phyloP scores from a whole-genome alignment of 1,140 invertebrate species.

The Drosophila micromelanica region DNA sequence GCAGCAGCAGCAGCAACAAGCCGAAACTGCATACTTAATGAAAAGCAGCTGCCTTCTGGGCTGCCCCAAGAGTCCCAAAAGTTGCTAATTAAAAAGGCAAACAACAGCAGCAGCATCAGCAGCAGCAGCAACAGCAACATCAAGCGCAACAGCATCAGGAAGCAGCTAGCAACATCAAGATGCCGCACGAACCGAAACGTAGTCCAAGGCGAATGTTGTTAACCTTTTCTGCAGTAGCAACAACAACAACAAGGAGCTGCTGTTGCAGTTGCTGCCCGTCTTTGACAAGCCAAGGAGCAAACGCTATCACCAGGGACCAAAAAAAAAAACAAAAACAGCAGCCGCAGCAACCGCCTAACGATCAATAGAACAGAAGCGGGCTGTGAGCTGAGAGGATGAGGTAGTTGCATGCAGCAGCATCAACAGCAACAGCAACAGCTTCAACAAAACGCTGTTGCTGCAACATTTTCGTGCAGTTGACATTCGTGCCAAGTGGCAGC shows the following conservation, averaged over 20 bases:
- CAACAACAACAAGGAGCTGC: slow-evolving; percentile 48
- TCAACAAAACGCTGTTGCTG: slow-evolving; percentile 55
- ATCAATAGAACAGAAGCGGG: slow-evolving; percentile 77
- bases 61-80: slow-evolving; percentile 73
- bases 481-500: slow-evolving; percentile 77
- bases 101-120: slow-evolving; percentile 47
- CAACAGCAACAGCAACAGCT: slow-evolving; percentile 41
- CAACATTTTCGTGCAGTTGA: slow-evolving; percentile 80
- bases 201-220: slow-evolving; percentile 67
- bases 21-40: slow-evolving; percentile 78
- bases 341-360: slow-evolving; percentile 70
- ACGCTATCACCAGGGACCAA: slow-evolving; percentile 78
- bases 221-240: slow-evolving; percentile 63
- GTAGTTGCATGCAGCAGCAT: slow-evolving; percentile 44
- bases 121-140: slow-evolving; percentile 23
- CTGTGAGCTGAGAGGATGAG: slow-evolving; percentile 59
- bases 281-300: slow-evolving; percentile 81
- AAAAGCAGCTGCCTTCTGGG: slow-evolving; percentile 60
- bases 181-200: slow-evolving; percentile 73
- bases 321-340: slow-evolving; percentile 47
- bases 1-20: slow-evolving; percentile 30
- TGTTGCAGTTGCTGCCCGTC: slow-evolving; percentile 47
- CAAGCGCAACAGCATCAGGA: slow-evolving; percentile 52
- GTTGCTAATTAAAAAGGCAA: slow-evolving; percentile 81
- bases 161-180: slow-evolving; percentile 74